Evolutionary conservation across 2,113 vertebrate genomes (phyloP).

Genomic region (Chlorodrepanis virens): DNA sequence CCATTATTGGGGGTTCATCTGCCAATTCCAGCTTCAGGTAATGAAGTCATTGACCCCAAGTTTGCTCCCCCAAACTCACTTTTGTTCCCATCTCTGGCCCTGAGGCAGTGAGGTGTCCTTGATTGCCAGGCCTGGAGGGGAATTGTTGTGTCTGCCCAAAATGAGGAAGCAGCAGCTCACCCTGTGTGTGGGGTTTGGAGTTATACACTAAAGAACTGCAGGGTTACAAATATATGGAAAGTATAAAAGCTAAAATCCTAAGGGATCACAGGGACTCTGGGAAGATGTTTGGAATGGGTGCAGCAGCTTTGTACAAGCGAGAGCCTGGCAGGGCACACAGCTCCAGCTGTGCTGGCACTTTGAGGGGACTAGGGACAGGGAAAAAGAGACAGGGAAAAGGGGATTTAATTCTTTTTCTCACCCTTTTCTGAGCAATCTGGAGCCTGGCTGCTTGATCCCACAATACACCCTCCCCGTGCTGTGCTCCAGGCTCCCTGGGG

Average conservation of each 20-base stretch:
- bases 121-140: background rate
- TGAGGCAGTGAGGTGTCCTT: background rate
- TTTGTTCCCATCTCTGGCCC: background rate
- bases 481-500: background rate
- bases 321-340: background rate
- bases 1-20: background rate
- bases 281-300: fast-evolving
- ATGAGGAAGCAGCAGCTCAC: background rate
- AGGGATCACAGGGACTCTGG: background rate
- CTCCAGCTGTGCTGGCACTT: background rate
- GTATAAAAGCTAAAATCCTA: background rate
- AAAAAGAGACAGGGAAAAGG: background rate
- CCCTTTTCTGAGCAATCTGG: background rate
- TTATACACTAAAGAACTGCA: background rate
- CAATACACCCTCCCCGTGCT: fast-evolving
- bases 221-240: fast-evolving
- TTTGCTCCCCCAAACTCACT: background rate
- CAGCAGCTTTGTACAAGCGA: background rate
- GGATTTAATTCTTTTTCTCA: background rate
- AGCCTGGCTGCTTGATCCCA: fast-evolving
- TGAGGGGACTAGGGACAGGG: background rate
- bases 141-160: background rate
- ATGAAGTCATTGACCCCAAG: background rate
- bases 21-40: background rate
- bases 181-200: background rate